Conservation (phyloP, 2,888 invertebrate species). For the Teleiodes luculella region DNA sequence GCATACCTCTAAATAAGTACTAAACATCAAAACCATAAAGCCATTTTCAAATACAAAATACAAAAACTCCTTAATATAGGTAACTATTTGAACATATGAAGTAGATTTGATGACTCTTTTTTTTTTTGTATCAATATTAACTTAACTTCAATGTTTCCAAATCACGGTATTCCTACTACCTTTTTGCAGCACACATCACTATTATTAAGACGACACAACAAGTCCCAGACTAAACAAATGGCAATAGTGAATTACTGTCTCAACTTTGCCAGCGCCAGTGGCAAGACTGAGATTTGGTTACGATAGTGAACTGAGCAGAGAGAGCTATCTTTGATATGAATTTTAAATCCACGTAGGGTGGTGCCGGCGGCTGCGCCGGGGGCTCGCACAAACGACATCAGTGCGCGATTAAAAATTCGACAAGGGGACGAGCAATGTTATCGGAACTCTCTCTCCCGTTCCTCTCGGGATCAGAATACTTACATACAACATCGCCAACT, state of each 20-base stretch:
- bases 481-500: neutral
- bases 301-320: constrained; percentile 11
- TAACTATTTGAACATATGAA: neutral
- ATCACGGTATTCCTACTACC: neutral
- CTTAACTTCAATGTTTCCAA: too few species aligned
- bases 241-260: constrained; percentile 5
- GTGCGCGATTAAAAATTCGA: constrained; percentile 55
- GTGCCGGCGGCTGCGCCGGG: constrained; percentile 25
- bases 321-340: constrained; percentile 41
- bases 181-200: too few species aligned
- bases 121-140: too few species aligned
- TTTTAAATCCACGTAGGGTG: constrained; percentile 47
- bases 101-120: too few species aligned
- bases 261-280: constrained; percentile 3
- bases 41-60: too few species aligned
- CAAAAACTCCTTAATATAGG: too few species aligned
- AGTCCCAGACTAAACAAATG: constrained; percentile 2
- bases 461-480: neutral
- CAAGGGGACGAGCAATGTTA: constrained; percentile 36
- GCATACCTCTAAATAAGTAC: too few species aligned
- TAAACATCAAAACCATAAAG: too few species aligned
- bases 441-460: constrained; percentile 24
- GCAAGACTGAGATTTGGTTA: constrained; percentile 11
- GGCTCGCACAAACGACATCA: constrained; percentile 43
- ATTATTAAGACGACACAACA: too few species aligned